A percentile compares a stretch with the other conserved stretches of the same genome.
Conservation (phyloP, 2,797 vertebrate species). For the Urophycis tenuis region DNA sequence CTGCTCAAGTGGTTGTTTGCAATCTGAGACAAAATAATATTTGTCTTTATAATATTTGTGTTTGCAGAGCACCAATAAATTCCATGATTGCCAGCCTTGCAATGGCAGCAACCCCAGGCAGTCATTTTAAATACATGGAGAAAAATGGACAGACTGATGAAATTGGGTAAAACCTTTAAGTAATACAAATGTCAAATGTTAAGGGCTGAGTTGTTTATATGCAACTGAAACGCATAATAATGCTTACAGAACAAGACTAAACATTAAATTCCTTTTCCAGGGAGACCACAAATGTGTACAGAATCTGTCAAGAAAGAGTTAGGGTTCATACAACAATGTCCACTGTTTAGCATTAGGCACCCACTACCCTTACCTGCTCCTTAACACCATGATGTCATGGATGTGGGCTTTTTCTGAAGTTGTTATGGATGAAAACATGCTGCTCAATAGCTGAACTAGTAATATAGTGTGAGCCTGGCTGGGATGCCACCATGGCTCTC, state of each 20-base stretch:
- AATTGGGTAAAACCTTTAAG: not conserved
- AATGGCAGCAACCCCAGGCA: not conserved
- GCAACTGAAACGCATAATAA: constrained; percentile 4
- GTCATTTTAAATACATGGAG: not conserved
- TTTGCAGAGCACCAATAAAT: not conserved
- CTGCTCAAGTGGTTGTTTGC: not conserved
- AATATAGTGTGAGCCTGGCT: not conserved
- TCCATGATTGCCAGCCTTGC: not conserved
- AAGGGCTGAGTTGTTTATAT: not conserved
- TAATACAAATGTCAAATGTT: not conserved
- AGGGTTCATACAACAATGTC: too few species aligned
- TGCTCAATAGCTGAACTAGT: not conserved
- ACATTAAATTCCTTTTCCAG: too few species aligned
- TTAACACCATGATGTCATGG: too few species aligned
- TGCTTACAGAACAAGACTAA: constrained; percentile 10
- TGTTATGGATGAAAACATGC: not conserved
- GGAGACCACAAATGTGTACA: not conserved
- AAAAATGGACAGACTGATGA: not conserved
- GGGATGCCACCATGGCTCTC: not conserved
- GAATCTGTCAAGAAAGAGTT: too few species aligned
- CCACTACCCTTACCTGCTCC: not conserved
- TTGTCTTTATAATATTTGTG: not conserved
- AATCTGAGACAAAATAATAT: not conserved
- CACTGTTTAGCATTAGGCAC: too few species aligned
- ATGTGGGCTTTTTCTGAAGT: not conserved